Evolutionary conservation across 2,888 invertebrate genomes (phyloP).

Genomic region (Agrotis exclamationis): DNA sequence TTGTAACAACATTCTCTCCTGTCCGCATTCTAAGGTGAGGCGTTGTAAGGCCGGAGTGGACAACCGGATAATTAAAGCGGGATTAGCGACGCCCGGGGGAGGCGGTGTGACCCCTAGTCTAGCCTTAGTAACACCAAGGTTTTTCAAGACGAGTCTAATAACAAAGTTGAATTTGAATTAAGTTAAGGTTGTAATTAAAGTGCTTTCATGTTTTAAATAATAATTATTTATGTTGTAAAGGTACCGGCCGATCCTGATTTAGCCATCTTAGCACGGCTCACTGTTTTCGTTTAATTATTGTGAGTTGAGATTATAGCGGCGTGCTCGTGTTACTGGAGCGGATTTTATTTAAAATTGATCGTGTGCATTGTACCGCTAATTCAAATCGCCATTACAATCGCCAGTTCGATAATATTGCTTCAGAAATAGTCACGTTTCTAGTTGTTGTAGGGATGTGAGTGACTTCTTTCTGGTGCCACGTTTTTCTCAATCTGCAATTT

Average conservation of each 20-base stretch:
- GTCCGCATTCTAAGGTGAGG: conserved; percentile 9
- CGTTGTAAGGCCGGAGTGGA: conserved; percentile 9
- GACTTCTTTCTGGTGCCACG: too few species aligned
- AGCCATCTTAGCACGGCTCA: not conserved
- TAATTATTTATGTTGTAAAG: not conserved
- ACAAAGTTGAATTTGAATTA: not conserved
- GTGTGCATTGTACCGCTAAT: not conserved
- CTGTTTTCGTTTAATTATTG: not conserved
- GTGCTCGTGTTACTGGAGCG: not conserved
- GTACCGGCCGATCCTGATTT: too few species aligned
- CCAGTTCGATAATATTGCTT: too few species aligned
- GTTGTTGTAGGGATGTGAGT: not conserved
- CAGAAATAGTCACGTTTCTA: not conserved
- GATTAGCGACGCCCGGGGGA: conserved; percentile 11
- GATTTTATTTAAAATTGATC: not conserved
- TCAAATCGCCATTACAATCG: not conserved
- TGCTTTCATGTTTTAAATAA: not conserved
- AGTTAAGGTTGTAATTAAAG: not conserved
- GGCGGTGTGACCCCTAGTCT: conserved; percentile 2
- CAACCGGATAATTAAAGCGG: conserved; percentile 24
- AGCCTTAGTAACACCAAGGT: not conserved
- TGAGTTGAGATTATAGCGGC: not conserved
- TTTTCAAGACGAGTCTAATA: not conserved
- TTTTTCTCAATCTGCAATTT: too few species aligned
- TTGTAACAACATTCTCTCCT: conserved; percentile 1